A percentile compares a stretch with the other conserved stretches of the same genome.
Conservation (phyloP, 2,888 invertebrate genomes). For the Atethmia centrago region DNA sequence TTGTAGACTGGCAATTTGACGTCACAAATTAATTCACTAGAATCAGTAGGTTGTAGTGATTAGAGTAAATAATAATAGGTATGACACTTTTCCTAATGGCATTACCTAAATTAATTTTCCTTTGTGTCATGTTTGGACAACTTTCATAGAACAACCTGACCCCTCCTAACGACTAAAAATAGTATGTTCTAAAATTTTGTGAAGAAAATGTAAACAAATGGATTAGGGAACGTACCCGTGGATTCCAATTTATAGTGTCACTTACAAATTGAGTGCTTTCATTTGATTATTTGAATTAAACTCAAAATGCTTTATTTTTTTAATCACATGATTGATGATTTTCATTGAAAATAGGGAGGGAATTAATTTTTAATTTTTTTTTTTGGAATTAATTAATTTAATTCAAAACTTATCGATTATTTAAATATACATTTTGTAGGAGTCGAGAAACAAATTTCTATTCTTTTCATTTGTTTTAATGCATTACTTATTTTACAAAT, state of each 20-base stretch:
- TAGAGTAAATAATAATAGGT: slow-evolving; percentile 11
- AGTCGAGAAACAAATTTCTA: too few relatives aligned
- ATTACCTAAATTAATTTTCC: slow-evolving; percentile 6
- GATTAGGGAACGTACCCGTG: too few relatives aligned
- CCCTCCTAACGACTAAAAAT: too few relatives aligned
- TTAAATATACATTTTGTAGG: too few relatives aligned
- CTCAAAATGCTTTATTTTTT: background rate
- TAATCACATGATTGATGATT: background rate
- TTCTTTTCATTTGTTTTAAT: too few relatives aligned
- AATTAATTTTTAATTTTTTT: too few relatives aligned
- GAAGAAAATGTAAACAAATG: background rate
- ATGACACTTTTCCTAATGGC: slow-evolving; percentile 32
- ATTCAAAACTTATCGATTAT: too few relatives aligned
- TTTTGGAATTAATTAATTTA: too few relatives aligned
- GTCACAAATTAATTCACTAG: slow-evolving; percentile 34
- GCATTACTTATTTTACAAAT: too few relatives aligned
- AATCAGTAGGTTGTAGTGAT: slow-evolving; percentile 15
- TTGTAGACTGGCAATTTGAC: slow-evolving; percentile 19
- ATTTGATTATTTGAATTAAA: background rate
- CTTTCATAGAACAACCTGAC: slow-evolving; percentile 2
- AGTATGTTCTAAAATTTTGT: background rate
- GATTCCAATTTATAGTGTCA: background rate
- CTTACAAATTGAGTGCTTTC: background rate
- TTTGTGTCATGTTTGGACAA: background rate
- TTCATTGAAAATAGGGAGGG: background rate